Base-by-base conservation (phyloP, 2,888 invertebrate species). In the Tinea trinotella region DNA sequence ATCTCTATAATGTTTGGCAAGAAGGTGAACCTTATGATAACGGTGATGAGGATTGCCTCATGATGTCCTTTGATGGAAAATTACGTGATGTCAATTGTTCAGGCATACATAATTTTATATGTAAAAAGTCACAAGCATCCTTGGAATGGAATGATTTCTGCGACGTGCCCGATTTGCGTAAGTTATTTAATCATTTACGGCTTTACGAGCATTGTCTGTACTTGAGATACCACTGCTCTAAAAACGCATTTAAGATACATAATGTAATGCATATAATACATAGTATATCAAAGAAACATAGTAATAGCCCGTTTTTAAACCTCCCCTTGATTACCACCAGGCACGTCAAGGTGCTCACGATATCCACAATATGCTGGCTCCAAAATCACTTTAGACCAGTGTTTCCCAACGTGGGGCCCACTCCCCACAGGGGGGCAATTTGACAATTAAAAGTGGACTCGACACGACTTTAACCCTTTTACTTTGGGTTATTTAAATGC, bases 21-120 rank as follows among this genome's bases (percentile, higher is more conserved):
- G 62, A 64, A 0, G 74, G 73, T 0, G 75, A 80, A 36, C 79
- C 80, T 0, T 75, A 81, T 53, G 75, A 81, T 53, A 63, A 77
- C 57, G 68, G 69, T 0, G 19, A 52, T 2, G 56, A 36, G 0
- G 67, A 71, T 56, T 81, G 81, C 52, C 67, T 76, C 6, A 57
- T 69, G 9, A 44, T 74, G 52, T 58, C 61, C 0, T n/a, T 46
- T 3, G 34, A 52, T 1, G 68, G 68, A 0, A 59, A 58, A 1
- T 56, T 77, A 12, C 71, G 74, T 40, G 80, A 79, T 24, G 65
- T 65, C 12, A 48, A 54, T 1, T 83, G 83, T 52, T 46, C 57
- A 5, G 59, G 58, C 1, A 65, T 60, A n/a, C 63, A 60, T 49
- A 70, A 76, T 0, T 84, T 74, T 56, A 68, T 81, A 3, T 84